A percentile compares a stretch with the other conserved stretches of the same genome.
phyloP scores from a whole-genome alignment of 2,113 vertebrate species.

The Cygnus buccinator region DNA sequence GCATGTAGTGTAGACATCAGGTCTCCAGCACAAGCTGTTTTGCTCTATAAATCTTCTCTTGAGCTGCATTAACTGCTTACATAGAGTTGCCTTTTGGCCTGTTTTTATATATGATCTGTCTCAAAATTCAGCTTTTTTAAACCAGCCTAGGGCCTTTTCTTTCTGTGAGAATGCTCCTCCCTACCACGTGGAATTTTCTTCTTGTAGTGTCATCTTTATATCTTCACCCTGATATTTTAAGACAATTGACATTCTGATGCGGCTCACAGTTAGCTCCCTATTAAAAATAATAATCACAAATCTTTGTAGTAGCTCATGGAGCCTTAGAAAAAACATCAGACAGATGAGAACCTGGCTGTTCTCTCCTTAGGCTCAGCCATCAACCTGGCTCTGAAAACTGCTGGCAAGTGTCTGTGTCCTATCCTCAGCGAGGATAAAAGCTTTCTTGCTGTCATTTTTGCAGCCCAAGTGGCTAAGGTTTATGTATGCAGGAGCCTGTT shows the following conservation, averaged over 20 bases:
- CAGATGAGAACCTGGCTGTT: neutral
- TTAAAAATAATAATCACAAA: neutral
- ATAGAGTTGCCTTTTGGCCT: neutral
- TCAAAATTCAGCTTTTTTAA: neutral
- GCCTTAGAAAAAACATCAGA: neutral
- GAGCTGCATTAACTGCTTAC: neutral
- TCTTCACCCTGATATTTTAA: neutral
- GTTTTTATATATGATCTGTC: neutral
- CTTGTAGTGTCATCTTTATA: neutral
- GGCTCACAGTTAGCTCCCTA: neutral
- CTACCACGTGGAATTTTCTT: neutral
- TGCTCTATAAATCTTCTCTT: neutral
- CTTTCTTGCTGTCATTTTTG: neutral
- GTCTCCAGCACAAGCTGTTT: neutral
- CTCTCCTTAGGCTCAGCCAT: neutral
- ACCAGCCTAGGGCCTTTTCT: neutral
- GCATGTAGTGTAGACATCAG: neutral
- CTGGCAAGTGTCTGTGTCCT: neutral
- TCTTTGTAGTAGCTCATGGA: neutral
- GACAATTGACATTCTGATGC: neutral
- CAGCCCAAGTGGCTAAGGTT: neutral
- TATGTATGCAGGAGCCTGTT: neutral
- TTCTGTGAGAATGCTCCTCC: neutral
- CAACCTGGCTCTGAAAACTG: neutral
- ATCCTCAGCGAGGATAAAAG: neutral